phyloP scores from a whole-genome alignment of 2,888 invertebrate genomes.

The Hirtodrosophila confusa region DNA sequence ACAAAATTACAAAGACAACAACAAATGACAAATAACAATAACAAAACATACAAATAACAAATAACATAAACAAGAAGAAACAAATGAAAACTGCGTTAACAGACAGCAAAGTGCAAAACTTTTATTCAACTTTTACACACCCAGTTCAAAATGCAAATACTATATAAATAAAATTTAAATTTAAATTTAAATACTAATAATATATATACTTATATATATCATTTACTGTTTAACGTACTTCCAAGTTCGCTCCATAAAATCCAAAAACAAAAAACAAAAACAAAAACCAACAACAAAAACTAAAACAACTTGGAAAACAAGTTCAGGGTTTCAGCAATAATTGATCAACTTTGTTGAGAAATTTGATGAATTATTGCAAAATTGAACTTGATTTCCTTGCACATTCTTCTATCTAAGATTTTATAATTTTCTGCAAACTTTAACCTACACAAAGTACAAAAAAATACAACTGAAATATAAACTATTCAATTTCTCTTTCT shows the following conservation, averaged over 20 bases:
- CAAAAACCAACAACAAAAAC: constrained; percentile 18
- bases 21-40: constrained; percentile 1
- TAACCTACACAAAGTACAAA: constrained; percentile 27
- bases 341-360: constrained; percentile 42
- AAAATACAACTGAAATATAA: constrained; percentile 56
- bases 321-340: constrained; percentile 17
- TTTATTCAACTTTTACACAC: constrained; percentile 75
- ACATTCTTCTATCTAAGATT: constrained; percentile 35
- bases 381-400: constrained; percentile 43
- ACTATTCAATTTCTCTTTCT: constrained; percentile 79
- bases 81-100: constrained; percentile 44
- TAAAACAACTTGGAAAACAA: constrained; percentile 27
- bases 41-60: constrained; percentile 45
- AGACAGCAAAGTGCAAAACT: constrained; percentile 56
- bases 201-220: constrained; percentile 12
- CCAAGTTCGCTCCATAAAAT: constrained; percentile 22
- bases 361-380: constrained; percentile 34
- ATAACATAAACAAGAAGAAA: constrained; percentile 46
- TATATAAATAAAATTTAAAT: constrained; percentile 44
- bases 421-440: constrained; percentile 50
- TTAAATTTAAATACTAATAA: constrained; percentile 19
- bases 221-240: constrained; percentile 7
- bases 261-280: constrained; percentile 44
- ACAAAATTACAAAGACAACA: constrained; percentile 40
- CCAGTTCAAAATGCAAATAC: constrained; percentile 84